A percentile compares a stretch with the other conserved stretches of the same genome.
phyloP scores from a whole-genome alignment of 2,797 vertebrate genomes.

The Notoglanidium macrostoma region DNA sequence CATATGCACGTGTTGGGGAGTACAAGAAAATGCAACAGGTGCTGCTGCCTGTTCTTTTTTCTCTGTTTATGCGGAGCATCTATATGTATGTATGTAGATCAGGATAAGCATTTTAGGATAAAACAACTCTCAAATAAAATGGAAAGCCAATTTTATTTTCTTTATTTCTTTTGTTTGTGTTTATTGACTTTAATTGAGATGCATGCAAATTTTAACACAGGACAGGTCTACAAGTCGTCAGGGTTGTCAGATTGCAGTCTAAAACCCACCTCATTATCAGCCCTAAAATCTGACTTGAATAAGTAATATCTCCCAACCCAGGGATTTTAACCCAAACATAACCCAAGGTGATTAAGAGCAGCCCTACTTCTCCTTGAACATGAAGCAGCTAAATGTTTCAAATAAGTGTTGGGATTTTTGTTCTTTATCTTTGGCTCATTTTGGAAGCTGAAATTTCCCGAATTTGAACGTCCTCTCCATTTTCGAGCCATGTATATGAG shows the following conservation, averaged over 20 bases:
- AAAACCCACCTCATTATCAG: not conserved
- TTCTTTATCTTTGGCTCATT: not conserved
- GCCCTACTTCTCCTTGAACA: not conserved
- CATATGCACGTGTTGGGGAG: conserved; percentile 94
- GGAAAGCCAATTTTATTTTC: not conserved
- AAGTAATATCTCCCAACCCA: not conserved
- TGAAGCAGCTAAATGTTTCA: not conserved
- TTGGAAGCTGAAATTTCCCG: not conserved
- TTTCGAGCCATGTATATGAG: not conserved
- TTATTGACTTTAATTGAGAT: not conserved
- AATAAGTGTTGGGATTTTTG: not conserved
- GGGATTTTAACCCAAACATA: too few relatives aligned
- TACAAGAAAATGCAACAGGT: conserved; percentile 99
- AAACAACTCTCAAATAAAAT: not conserved
- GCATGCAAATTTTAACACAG: not conserved
- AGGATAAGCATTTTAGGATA: not conserved
- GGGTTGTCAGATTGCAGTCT: not conserved
- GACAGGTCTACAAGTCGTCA: not conserved
- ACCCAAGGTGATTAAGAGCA: not conserved
- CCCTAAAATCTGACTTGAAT: not conserved
- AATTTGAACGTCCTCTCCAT: not conserved
- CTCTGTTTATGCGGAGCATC: not conserved
- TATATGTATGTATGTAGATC: not conserved
- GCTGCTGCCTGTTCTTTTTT: conserved; percentile 1
- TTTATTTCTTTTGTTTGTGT: too few relatives aligned